Conservation (phyloP, 2,797 vertebrate genomes). For the Premnoplex brunnescens region DNA sequence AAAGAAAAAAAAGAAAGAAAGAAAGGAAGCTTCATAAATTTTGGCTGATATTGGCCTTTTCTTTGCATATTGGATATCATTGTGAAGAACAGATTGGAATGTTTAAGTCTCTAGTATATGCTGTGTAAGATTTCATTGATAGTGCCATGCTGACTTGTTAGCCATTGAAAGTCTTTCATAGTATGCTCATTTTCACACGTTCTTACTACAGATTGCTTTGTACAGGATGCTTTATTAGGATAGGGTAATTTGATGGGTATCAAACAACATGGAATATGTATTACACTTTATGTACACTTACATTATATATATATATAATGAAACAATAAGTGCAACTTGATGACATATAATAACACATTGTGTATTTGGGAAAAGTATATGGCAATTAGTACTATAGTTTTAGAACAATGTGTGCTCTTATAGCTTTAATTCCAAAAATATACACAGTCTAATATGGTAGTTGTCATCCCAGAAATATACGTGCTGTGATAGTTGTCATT, state of each 20-base stretch:
- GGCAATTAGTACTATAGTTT: conserved; percentile 19
- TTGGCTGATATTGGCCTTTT: conserved; percentile 46
- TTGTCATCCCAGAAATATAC: conserved; percentile 39
- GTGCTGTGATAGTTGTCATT: conserved; percentile 52
- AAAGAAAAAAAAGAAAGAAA: neutral
- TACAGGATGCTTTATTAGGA: conserved; percentile 53
- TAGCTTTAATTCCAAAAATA: conserved; percentile 31
- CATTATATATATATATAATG: neutral
- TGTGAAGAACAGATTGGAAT: conserved; percentile 59
- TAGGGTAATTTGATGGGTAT: conserved; percentile 46
- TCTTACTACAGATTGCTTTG: conserved; percentile 50
- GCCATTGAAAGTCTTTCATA: conserved; percentile 56
- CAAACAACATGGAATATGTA: conserved; percentile 27
- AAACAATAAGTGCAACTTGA: neutral
- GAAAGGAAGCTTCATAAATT: conserved; percentile 9
- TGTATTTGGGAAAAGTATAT: neutral
- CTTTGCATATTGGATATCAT: conserved; percentile 46
- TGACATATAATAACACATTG: neutral
- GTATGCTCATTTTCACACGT: conserved; percentile 19
- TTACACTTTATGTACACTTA: neutral
- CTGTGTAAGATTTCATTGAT: conserved; percentile 61
- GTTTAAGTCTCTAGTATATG: conserved; percentile 65
- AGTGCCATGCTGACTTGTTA: conserved; percentile 57
- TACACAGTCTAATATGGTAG: neutral
- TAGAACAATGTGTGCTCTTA: neutral